These are phyloP conservation scores for Therioaphis trifolii DNA, from an alignment of 2,888 invertebrate genomes.

Conservation along the genomic window DNA sequence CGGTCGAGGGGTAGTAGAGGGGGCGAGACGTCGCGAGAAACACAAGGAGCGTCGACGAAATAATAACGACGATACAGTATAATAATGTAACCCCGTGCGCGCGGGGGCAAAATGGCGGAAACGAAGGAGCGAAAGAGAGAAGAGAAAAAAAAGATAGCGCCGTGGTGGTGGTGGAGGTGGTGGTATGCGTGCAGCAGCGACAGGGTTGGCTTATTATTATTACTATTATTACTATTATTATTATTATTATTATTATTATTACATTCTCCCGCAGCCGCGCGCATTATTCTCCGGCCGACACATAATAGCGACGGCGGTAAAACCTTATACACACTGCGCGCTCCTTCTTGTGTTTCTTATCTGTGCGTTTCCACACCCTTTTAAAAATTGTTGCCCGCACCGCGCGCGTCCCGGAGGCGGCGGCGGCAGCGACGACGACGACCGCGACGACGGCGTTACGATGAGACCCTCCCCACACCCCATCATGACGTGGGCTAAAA, in stretches of 20 bases:
- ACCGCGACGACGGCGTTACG: background rate
- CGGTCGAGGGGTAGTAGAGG: background rate
- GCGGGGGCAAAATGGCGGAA: slow-evolving; percentile 56
- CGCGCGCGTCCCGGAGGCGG: background rate
- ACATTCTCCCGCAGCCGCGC: background rate
- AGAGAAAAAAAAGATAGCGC: slow-evolving; percentile 48
- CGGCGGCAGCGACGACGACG: background rate
- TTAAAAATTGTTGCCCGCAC: slow-evolving; percentile 50
- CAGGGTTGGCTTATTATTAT: slow-evolving; percentile 59
- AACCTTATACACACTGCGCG: slow-evolving; percentile 41
- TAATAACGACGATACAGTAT: too few species aligned
- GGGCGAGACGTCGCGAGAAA: slow-evolving; percentile 11
- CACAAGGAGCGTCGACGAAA: slow-evolving; percentile 28
- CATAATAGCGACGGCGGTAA: slow-evolving; percentile 27
- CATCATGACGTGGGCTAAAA: background rate
- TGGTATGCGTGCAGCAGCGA: too few species aligned
- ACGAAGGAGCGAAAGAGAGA: slow-evolving; percentile 29
- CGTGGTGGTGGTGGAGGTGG: background rate
- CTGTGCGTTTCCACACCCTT: slow-evolving; percentile 61
- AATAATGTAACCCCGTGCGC: too few species aligned
- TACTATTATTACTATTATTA: slow-evolving; percentile 35
- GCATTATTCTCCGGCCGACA: slow-evolving; percentile 38
- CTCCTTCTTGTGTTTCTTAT: slow-evolving; percentile 52
- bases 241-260: slow-evolving; percentile 40
- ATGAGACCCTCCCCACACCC: background rate